A percentile compares a stretch with the other conserved stretches of the same genome.
phyloP scores from a whole-genome alignment of 2,888 invertebrate genomes.

The Melikaiella ostensackeni region DNA sequence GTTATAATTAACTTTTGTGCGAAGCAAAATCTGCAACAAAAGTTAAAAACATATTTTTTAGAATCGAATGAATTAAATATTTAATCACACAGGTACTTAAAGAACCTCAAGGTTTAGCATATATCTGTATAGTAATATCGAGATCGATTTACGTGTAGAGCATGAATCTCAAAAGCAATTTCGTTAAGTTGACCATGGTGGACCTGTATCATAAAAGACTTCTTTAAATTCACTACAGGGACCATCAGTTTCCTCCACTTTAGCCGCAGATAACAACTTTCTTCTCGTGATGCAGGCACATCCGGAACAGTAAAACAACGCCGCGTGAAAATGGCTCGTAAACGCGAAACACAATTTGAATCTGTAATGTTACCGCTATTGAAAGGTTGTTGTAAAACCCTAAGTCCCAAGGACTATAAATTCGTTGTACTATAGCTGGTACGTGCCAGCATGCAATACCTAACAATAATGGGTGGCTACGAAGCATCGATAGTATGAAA shows the following conservation, averaged over 20 bases:
- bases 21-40: no score
- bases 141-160: conserved; percentile 1
- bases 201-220: neutral
- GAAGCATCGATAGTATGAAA: neutral
- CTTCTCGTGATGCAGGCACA: neutral
- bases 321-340: conserved; percentile 63
- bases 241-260: neutral
- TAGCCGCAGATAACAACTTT: conserved; percentile 26
- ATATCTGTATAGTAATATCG: neutral
- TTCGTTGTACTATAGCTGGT: conserved; percentile 6
- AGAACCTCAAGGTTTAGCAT: no score
- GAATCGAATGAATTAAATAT: no score
- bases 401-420: conserved; percentile 56
- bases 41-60: no score
- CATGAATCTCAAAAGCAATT: conserved; percentile 14
- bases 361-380: conserved; percentile 62
- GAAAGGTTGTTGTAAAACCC: conserved; percentile 63
- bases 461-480: neutral
- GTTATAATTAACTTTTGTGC: no score
- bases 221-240: conserved; percentile 6
- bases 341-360: conserved; percentile 66
- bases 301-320: conserved; percentile 60
- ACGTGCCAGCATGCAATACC: neutral
- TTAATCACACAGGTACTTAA: no score
- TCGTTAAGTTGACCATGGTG: conserved; percentile 3